These are phyloP conservation scores for Pelecanoides urinatrix DNA, from an alignment of 2,113 vertebrate species.

Conservation along the genomic window DNA sequence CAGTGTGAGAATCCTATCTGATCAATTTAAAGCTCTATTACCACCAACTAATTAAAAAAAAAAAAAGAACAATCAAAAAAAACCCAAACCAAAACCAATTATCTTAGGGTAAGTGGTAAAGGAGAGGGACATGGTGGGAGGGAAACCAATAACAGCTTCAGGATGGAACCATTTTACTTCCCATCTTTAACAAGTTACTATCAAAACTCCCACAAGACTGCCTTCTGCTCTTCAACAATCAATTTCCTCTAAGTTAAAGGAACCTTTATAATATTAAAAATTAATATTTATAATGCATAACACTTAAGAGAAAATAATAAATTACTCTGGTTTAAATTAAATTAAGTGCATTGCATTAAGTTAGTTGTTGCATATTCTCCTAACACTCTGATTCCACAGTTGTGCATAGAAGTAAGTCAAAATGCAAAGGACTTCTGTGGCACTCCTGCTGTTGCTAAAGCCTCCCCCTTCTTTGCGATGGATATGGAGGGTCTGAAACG, in stretches of 20 bases:
- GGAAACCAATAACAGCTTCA: neutral
- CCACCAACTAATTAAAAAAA: neutral
- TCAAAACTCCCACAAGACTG: neutral
- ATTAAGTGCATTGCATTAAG: neutral
- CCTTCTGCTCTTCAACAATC: neutral
- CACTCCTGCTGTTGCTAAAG: neutral
- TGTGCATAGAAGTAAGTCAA: neutral
- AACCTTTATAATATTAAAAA: neutral
- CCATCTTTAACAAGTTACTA: neutral
- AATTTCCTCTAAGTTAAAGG: neutral
- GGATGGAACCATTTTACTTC: neutral
- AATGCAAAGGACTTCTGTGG: neutral
- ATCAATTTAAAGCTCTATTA: neutral
- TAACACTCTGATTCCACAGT: accelerated
- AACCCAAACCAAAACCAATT: neutral
- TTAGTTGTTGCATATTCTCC: neutral
- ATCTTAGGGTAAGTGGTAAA: neutral
- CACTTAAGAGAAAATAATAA: neutral
- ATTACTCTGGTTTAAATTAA: no score
- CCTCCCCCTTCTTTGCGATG: accelerated
- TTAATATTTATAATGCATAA: neutral
- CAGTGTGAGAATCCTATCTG: neutral
- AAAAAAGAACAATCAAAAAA: no score
- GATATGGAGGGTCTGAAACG: neutral
- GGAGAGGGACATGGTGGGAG: neutral